phyloP scores from a whole-genome alignment of 1,140 invertebrate genomes.

The Penaeus indicus region DNA sequence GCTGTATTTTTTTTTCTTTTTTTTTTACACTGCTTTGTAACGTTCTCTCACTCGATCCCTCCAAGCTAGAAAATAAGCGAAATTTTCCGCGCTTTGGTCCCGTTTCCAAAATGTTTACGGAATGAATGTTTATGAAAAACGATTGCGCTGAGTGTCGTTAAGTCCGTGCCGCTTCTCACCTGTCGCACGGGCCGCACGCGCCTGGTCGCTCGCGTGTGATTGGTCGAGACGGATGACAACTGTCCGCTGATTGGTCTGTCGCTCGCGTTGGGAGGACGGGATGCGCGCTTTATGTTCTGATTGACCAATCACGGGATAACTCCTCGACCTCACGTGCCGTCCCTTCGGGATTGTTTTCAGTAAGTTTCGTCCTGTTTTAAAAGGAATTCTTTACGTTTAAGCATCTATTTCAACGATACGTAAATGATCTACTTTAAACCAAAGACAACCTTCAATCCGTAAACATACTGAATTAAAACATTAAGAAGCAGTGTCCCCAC shows the following conservation, averaged over 20 bases:
- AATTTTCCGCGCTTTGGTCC: not conserved
- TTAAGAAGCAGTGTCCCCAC: too few relatives aligned
- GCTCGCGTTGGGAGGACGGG: constrained; percentile 48
- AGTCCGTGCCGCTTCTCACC: constrained; percentile 52
- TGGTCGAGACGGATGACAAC: constrained; percentile 16
- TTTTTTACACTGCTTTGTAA: too few relatives aligned
- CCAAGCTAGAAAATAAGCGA: too few relatives aligned
- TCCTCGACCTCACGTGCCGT: constrained; percentile 55
- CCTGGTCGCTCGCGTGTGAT: constrained; percentile 25
- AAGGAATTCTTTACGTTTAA: not conserved
- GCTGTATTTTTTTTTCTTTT: too few relatives aligned
- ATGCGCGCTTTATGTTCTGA: constrained; percentile 61
- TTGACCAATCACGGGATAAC: constrained; percentile 60
- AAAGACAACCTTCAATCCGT: too few relatives aligned
- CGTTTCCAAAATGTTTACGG: not conserved
- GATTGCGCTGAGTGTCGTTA: constrained; percentile 31
- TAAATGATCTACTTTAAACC: too few relatives aligned
- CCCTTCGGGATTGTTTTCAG: constrained; percentile 28
- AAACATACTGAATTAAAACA: too few relatives aligned
- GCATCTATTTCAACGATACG: not conserved
- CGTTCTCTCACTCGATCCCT: too few relatives aligned
- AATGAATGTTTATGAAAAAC: constrained; percentile 7
- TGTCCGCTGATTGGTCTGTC: constrained; percentile 29
- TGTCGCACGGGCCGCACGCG: constrained; percentile 58
- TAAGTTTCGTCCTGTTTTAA: not conserved